Conservation (phyloP, 2,888 invertebrate genomes). For the Sphaerophoria rueppellii region DNA sequence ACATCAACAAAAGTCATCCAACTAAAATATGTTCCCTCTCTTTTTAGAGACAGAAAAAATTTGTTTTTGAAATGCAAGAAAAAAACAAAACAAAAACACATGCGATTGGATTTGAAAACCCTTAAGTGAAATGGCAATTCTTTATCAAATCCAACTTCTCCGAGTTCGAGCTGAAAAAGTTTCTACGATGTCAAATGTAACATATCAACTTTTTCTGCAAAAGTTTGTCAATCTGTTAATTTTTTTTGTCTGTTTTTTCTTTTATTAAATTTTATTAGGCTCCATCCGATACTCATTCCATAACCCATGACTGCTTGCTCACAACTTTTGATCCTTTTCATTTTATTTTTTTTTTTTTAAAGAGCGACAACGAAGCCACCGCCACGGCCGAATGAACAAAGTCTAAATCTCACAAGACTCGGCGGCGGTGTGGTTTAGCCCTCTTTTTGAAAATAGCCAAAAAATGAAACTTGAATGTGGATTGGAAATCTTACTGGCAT, state of each 20-base stretch:
- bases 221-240: constrained; percentile 43
- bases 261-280: constrained; percentile 66
- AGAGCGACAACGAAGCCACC: constrained; percentile 8
- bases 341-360: background rate
- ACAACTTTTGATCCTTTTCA: constrained; percentile 47
- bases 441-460: no score
- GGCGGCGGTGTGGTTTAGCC: no score
- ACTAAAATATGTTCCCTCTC: background rate
- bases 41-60: background rate
- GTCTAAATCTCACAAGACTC: no score
- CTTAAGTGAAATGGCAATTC: constrained; percentile 41
- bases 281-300: constrained; percentile 21
- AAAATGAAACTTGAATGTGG: no score
- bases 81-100: constrained; percentile 13
- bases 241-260: constrained; percentile 10
- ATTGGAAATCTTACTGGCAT: no score
- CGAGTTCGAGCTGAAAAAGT: constrained; percentile 33
- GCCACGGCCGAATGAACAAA: no score
- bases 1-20: constrained; percentile 11
- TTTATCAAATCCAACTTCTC: constrained; percentile 44
- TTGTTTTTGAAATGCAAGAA: background rate
- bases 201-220: constrained; percentile 38
- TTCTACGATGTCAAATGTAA: constrained; percentile 49
- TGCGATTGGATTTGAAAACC: constrained; percentile 13
- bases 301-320: constrained; percentile 18